Conservation (phyloP, 2,113 vertebrate species). For the Ameiurus melas region DNA sequence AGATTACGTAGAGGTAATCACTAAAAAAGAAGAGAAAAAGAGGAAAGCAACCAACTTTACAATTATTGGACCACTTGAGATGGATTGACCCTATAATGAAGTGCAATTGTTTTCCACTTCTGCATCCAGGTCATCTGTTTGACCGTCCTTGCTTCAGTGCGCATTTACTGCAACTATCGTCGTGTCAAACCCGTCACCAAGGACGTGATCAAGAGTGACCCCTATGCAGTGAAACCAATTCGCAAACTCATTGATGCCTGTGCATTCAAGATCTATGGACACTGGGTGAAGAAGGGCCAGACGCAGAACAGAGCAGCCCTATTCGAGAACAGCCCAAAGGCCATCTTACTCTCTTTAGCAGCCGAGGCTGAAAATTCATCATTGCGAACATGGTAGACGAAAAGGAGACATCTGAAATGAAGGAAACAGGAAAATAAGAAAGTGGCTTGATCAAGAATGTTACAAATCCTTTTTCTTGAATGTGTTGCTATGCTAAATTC, state of each 20-base stretch:
- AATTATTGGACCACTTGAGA: too few species aligned
- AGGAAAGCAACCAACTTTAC: too few species aligned
- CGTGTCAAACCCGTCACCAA: slow-evolving; percentile 85
- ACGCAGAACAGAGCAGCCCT: slow-evolving; percentile 94
- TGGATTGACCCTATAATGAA: not conserved
- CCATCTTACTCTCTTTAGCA: slow-evolving; percentile 81
- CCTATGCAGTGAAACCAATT: slow-evolving; percentile 87
- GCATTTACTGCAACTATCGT: slow-evolving; percentile 93
- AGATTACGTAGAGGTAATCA: too few species aligned
- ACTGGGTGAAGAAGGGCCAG: slow-evolving; percentile 99
- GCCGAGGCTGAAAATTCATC: slow-evolving; percentile 70
- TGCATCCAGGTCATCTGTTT: slow-evolving; percentile 83
- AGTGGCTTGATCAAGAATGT: not conserved
- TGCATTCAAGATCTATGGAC: slow-evolving; percentile 94
- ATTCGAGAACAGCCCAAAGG: slow-evolving; percentile 96
- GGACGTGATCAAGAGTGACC: slow-evolving; percentile 87
- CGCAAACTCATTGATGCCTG: slow-evolving; percentile 93
- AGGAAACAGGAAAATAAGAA: not conserved
- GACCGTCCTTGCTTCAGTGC: slow-evolving; percentile 88
- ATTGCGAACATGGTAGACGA: slow-evolving; percentile 61
- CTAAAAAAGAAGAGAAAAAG: too few species aligned
- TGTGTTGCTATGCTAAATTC: not conserved
- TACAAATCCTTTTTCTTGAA: not conserved
- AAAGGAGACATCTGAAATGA: not conserved
- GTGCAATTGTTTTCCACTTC: not conserved